Conservation (phyloP, 2,797 vertebrate species). For the Microchirus variegatus region DNA sequence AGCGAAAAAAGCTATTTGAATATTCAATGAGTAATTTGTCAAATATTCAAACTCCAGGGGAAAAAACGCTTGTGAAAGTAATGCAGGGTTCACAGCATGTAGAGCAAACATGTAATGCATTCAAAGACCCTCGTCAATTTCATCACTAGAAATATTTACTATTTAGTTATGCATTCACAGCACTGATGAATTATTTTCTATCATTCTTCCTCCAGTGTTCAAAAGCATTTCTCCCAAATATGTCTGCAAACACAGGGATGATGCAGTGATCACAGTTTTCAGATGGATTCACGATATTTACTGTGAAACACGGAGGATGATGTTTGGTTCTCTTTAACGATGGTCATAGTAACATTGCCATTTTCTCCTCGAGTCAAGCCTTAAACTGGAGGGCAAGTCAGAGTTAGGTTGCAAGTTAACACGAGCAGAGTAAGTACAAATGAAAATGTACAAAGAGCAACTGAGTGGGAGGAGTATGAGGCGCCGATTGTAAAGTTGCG, state of each 20-base stretch:
- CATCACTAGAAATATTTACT: too few species aligned
- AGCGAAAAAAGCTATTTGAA: too few species aligned
- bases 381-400: background rate
- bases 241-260: background rate
- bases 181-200: constrained; percentile 25
- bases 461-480: constrained; percentile 1
- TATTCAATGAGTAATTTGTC: too few species aligned
- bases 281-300: too few species aligned
- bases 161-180: constrained; percentile 35
- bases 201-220: background rate
- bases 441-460: background rate
- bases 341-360: background rate
- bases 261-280: background rate
- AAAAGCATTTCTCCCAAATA: background rate
- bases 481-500: too few species aligned
- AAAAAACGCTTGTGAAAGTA: too few species aligned
- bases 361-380: background rate
- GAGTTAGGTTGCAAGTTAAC: background rate
- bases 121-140: too few species aligned
- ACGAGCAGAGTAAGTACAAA: background rate
- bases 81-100: too few species aligned
- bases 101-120: too few species aligned
- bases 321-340: background rate
- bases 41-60: too few species aligned
- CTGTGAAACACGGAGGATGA: too few species aligned